Base-by-base conservation (phyloP, 2,113 vertebrate genomes). In the Emberiza fucata region DNA sequence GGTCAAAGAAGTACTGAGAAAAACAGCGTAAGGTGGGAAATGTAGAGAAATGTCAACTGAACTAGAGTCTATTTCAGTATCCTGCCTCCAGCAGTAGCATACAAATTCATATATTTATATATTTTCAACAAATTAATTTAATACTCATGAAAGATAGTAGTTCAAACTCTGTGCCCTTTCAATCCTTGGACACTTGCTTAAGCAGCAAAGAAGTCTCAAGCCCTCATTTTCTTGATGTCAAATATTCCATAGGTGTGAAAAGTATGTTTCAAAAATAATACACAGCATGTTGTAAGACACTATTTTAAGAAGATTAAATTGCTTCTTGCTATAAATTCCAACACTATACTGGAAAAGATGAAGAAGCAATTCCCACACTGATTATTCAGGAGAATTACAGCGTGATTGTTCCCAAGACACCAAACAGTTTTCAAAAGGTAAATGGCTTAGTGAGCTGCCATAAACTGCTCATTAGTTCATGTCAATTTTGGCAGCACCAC, bases 111-210 rank as follows among this genome's bases (percentile, higher is more conserved):
- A 53, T 47, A 77, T 70, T 47, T 60, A 50, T 63, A 5, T 64
- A 61, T 81, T 87, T 92, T 70, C 85, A 89, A 48, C 21, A 87
- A 95, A 92, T 87, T 3, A 91, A 76, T 80, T 82, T 91, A 86
- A 90, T 82, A 70, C 54, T 80, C 71, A 57, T 86, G 80, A 66
- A 96, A 94, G 25, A 72, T 1, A 51, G 44, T 5, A 71, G 45
- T 47, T 92, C 57, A 87, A 70, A 82, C 44, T 90, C 53, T 54
- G 21, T 48, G 88, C 42, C 84, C 48, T 89, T 94, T 79, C 59
- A 79, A 82, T 51, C 71, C 59, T 82, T 71, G 75, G 73, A 53
- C 63, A 63, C 28, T 83, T 91, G 59, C 54, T 95, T 51, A 79
- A 89, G 68, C 50, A 91, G 87, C 45, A 73, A 77, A 92, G n/a